Evolutionary conservation across 1,140 invertebrate genomes (phyloP).

Genomic region (Ostrea edulis): DNA sequence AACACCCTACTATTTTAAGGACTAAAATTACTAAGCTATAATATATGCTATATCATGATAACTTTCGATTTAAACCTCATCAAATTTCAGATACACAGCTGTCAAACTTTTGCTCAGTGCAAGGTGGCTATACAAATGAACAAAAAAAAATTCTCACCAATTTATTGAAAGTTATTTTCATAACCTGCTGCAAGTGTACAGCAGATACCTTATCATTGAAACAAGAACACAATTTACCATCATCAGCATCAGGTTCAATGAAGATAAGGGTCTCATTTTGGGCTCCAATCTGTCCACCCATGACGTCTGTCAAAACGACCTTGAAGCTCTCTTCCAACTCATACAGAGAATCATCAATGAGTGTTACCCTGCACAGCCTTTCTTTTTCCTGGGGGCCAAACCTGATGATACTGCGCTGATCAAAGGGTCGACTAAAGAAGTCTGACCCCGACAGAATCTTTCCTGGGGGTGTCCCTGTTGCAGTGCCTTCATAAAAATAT

Average conservation of each 20-base stretch:
- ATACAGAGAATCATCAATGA: constrained; percentile 80
- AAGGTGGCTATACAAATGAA: not conserved
- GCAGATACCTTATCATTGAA: not conserved
- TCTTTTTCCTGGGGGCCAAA: constrained; percentile 76
- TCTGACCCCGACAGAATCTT: constrained; percentile 78
- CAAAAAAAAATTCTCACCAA: not conserved
- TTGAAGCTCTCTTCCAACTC: constrained; percentile 78
- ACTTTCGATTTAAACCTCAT: not conserved
- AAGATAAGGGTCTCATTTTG: constrained; percentile 65
- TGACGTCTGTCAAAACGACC: constrained; percentile 74
- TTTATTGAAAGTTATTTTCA: not conserved
- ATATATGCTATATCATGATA: not conserved
- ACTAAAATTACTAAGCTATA: not conserved
- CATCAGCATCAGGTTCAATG: constrained; percentile 75
- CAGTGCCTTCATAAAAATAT: constrained; percentile 69
- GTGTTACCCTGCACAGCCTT: constrained; percentile 75
- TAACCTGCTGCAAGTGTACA: not conserved
- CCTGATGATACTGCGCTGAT: constrained; percentile 75
- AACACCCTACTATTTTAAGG: not conserved
- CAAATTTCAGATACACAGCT: constrained; percentile 2
- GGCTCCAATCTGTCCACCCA: constrained; percentile 75
- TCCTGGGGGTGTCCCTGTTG: constrained; percentile 73
- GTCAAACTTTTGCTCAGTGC: not conserved
- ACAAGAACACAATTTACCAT: constrained; percentile 71
- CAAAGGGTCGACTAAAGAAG: constrained; percentile 76